Evolutionary conservation across 2,888 invertebrate species (phyloP).

Genomic region (Phytoseiulus persimilis): DNA sequence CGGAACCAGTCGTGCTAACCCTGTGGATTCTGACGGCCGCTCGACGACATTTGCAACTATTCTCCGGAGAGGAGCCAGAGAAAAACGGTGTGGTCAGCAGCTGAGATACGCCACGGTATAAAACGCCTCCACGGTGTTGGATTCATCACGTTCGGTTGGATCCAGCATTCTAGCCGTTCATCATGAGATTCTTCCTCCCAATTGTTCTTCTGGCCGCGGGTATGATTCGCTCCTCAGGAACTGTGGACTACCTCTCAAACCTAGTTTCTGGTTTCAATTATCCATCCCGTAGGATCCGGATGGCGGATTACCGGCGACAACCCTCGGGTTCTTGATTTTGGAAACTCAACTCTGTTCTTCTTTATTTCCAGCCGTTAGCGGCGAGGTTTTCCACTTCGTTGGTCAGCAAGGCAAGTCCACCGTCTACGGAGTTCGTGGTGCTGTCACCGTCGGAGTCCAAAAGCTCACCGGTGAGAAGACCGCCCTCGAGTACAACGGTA

Average conservation of each 20-base stretch:
- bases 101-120: neutral
- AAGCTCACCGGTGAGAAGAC: constrained; percentile 26
- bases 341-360: neutral
- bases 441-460: constrained; percentile 26
- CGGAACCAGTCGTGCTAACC: neutral
- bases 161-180: constrained; percentile 21
- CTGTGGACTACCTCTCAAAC: too few species aligned
- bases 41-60: neutral
- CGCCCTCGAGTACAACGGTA: constrained; percentile 33
- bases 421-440: constrained; percentile 30
- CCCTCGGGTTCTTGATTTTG: too few species aligned
- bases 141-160: constrained; percentile 13
- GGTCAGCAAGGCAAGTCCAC: constrained; percentile 10
- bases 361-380: constrained; percentile 20
- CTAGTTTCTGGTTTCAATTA: too few species aligned
- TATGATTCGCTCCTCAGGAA: neutral
- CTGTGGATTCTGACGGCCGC: neutral
- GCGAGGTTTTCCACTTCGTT: constrained; percentile 19
- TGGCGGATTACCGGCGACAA: too few species aligned
- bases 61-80: neutral
- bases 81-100: neutral
- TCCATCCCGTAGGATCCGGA: too few species aligned
- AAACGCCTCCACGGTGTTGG: neutral
- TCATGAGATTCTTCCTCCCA: constrained; percentile 8
- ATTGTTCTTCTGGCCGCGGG: constrained; percentile 20